These are phyloP conservation scores for Lepidochitona cinerea DNA, from an alignment of 2,888 invertebrate species.

Conservation along the genomic window DNA sequence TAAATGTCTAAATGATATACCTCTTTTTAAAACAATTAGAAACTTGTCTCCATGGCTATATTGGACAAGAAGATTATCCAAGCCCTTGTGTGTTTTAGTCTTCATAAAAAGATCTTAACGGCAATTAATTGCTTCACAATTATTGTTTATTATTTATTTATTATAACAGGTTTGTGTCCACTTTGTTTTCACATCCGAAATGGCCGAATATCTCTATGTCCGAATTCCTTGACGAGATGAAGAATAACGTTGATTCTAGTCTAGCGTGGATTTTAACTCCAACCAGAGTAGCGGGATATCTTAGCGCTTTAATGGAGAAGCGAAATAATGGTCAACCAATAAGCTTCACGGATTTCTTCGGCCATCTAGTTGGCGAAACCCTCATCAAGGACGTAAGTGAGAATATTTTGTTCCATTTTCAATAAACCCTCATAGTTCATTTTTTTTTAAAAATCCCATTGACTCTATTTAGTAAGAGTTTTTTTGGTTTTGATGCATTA, in stretches of 20 bases:
- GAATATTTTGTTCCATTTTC: too few species aligned
- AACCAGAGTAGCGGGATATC: slow-evolving; percentile 58
- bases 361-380: slow-evolving; percentile 71
- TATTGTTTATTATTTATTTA: too few species aligned
- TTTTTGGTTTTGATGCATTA: background rate
- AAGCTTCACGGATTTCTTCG: slow-evolving; percentile 73
- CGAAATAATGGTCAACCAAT: slow-evolving; percentile 70
- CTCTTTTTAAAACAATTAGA: too few species aligned
- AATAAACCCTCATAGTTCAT: background rate
- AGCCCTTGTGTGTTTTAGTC: too few species aligned
- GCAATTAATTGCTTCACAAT: too few species aligned
- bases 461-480: background rate
- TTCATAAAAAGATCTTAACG: too few species aligned
- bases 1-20: too few species aligned
- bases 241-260: slow-evolving; percentile 62
- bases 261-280: slow-evolving; percentile 66
- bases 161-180: slow-evolving; percentile 69
- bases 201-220: slow-evolving; percentile 68
- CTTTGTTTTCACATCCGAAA: slow-evolving; percentile 71
- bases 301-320: slow-evolving; percentile 63
- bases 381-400: slow-evolving; percentile 68
- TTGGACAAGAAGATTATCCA: too few species aligned
- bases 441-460: background rate
- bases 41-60: too few species aligned
- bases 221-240: slow-evolving; percentile 65